Conservation (phyloP, 2,113 vertebrate genomes). For the Eulemur rufifrons region DNA sequence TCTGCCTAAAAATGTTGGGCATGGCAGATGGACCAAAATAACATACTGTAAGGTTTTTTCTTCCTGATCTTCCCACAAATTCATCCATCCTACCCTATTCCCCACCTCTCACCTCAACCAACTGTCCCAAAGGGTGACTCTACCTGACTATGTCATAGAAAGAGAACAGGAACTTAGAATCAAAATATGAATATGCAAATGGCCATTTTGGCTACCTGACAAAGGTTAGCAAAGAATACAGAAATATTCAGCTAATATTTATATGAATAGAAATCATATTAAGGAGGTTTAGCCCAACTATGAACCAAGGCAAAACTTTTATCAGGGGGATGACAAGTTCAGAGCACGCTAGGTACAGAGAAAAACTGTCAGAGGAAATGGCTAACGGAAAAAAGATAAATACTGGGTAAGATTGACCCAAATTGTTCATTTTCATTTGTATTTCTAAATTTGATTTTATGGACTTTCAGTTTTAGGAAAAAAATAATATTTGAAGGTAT, state of each 20-base stretch:
- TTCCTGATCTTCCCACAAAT: neutral
- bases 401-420: neutral
- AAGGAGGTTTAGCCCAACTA: neutral
- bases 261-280: neutral
- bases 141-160: neutral
- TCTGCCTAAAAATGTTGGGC: neutral
- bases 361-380: conserved; percentile 36
- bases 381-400: neutral
- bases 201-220: neutral
- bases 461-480: neutral
- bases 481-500: neutral
- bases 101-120: neutral
- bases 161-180: neutral
- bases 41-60: neutral
- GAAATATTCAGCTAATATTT: neutral
- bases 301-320: neutral
- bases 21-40: neutral
- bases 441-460: conserved; percentile 22
- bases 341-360: neutral
- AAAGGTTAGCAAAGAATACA: neutral
- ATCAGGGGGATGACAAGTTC: neutral
- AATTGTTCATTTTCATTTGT: neutral
- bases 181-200: neutral
- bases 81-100: neutral
- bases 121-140: neutral